Evolutionary conservation across 2,888 invertebrate species (phyloP).

Genomic region (Dysmachus trigonus): DNA sequence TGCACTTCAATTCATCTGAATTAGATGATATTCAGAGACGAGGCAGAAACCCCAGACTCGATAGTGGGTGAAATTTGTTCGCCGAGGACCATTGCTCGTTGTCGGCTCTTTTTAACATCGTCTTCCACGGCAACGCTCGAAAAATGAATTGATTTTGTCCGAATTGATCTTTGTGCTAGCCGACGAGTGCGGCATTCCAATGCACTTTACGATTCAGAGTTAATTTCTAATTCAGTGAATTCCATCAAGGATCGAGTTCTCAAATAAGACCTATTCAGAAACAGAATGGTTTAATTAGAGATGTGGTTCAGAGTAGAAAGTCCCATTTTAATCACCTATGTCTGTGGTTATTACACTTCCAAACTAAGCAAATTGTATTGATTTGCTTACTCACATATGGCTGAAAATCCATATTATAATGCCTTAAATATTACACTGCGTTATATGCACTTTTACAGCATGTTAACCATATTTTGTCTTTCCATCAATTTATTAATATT

Average conservation of each 20-base stretch:
- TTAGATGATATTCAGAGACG: neutral
- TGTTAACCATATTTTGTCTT: too few species aligned
- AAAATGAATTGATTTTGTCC: conserved; percentile 9
- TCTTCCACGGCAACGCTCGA: neutral
- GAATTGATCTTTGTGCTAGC: conserved; percentile 8
- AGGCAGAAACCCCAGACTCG: neutral
- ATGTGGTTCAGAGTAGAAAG: neutral
- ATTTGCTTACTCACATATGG: neutral
- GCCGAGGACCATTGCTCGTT: neutral
- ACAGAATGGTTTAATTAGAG: neutral
- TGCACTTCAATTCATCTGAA: conserved; percentile 34
- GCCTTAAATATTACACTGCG: too few species aligned
- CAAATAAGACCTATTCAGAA: neutral
- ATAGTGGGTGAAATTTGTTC: conserved; percentile 11
- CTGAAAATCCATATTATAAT: too few species aligned
- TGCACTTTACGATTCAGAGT: neutral
- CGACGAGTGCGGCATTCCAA: neutral
- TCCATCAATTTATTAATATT: too few species aligned
- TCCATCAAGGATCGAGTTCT: neutral
- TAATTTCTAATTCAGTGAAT: neutral
- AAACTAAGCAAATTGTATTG: neutral
- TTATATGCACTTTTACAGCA: too few species aligned
- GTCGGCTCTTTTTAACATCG: conserved; percentile 15
- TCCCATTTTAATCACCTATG: neutral
- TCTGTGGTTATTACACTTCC: neutral